Evolutionary conservation across 2,113 vertebrate species (phyloP).

Genomic region (Lepisosteus oculatus): DNA sequence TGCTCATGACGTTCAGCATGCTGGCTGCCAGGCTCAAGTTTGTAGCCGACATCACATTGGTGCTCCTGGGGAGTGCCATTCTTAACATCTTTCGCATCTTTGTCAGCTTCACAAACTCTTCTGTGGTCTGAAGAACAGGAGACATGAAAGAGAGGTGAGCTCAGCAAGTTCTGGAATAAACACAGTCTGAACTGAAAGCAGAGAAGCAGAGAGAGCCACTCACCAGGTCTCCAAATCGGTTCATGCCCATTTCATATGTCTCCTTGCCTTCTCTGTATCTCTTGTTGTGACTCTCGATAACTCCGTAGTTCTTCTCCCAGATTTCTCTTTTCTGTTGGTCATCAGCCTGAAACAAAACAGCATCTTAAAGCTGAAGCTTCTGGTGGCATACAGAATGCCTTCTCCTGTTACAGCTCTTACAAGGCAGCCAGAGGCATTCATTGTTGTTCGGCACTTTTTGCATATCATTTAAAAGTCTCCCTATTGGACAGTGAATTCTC

Average conservation of each 20-base stretch:
- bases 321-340: not conserved
- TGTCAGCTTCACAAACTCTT: conserved; percentile 10
- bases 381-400: not conserved
- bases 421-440: not conserved
- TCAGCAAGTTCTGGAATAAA: not conserved
- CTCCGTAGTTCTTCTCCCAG: conserved; percentile 13
- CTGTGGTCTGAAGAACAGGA: conserved; percentile 3
- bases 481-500: not conserved
- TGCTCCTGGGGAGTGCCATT: not conserved
- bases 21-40: conserved; percentile 1
- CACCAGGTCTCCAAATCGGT: conserved; percentile 14
- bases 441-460: not conserved
- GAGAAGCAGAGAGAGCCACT: not conserved
- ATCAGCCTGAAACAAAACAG: not conserved
- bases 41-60: not conserved
- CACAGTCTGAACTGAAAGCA: not conserved
- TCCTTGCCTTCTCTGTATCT: not conserved
- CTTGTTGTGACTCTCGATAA: conserved; percentile 1
- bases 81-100: too few species aligned
- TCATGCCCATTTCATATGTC: conserved; percentile 14
- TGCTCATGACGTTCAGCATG: conserved; percentile 6
- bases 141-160: not conserved
- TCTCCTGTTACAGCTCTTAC: not conserved
- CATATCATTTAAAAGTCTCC: not conserved
- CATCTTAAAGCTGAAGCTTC: not conserved